A percentile compares a stretch with the other conserved stretches of the same genome.
Evolutionary conservation across 2,888 invertebrate genomes (phyloP).

Genomic region (Pinctada fucata): DNA sequence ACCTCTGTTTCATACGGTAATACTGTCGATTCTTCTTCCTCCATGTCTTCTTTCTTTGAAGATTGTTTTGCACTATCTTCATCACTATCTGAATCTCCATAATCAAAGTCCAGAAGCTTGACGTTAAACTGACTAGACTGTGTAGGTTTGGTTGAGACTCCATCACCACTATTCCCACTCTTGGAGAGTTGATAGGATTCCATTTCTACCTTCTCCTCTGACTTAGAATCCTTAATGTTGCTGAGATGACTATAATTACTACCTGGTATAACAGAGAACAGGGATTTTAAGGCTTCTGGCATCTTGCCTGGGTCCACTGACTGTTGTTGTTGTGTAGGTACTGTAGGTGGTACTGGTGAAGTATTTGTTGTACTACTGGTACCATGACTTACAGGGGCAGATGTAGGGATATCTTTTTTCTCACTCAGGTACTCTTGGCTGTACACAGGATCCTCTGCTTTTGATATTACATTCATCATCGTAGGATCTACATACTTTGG

Average conservation of each 20-base stretch:
- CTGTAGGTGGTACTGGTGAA: slow-evolving; percentile 2
- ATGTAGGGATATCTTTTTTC: neutral
- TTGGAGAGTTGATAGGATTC: neutral
- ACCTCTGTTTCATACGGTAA: slow-evolving; percentile 5
- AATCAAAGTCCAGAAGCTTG: slow-evolving; percentile 56
- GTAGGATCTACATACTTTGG: neutral
- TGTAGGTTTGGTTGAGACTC: neutral
- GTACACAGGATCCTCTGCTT: neutral
- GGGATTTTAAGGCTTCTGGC: slow-evolving; percentile 55
- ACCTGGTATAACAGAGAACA: slow-evolving; percentile 56
- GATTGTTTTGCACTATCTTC: slow-evolving; percentile 42
- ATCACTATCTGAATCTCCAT: slow-evolving; percentile 58
- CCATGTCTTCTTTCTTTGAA: slow-evolving; percentile 3
- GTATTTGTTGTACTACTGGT: slow-evolving; percentile 9
- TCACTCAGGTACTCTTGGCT: neutral
- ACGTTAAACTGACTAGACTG: slow-evolving; percentile 25
- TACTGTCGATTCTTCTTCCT: slow-evolving; percentile 13
- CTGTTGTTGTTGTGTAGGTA: slow-evolving; percentile 14
- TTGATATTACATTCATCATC: neutral
- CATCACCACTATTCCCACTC: neutral
- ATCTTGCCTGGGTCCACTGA: slow-evolving; percentile 39
- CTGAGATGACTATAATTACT: slow-evolving; percentile 37
- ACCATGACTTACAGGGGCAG: neutral
- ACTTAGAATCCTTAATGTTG: slow-evolving; percentile 17
- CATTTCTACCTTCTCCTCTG: neutral